phyloP scores from a whole-genome alignment of 1,140 invertebrate species.

The Metopolophium dirhodum region DNA sequence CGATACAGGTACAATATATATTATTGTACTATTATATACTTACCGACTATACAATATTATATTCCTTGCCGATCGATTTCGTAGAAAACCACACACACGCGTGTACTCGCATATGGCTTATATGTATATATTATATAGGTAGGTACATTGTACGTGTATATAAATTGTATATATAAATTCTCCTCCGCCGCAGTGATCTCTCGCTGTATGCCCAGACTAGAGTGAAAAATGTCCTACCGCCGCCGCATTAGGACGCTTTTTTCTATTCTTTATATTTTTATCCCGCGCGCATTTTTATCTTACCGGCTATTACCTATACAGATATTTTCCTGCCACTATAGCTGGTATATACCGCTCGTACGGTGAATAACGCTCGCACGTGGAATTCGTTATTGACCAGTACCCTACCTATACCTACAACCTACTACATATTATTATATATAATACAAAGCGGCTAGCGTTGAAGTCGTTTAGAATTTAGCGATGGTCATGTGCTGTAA shows the following conservation, averaged over 20 bases:
- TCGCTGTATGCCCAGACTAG: not conserved
- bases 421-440: not conserved
- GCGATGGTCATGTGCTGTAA: not conserved
- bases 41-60: not conserved
- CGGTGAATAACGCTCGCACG: not conserved
- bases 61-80: conserved; percentile 25
- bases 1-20: not conserved
- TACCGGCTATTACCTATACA: not conserved
- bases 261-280: not conserved
- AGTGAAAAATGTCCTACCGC: not conserved
- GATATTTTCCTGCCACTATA: not conserved
- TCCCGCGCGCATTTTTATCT: not conserved
- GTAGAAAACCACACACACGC: not conserved
- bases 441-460: not conserved
- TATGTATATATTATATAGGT: not conserved
- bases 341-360: not conserved
- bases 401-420: not conserved
- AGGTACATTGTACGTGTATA: not conserved
- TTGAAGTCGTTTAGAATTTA: conserved; percentile 39
- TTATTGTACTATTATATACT: conserved; percentile 5
- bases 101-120: not conserved
- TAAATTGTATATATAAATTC: not conserved
- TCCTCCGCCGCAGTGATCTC: not conserved
- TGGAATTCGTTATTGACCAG: conserved; percentile 29
- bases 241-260: not conserved